Evolutionary conservation across 2,113 vertebrate species (phyloP).

Genomic region (Otolemur garnettii): DNA sequence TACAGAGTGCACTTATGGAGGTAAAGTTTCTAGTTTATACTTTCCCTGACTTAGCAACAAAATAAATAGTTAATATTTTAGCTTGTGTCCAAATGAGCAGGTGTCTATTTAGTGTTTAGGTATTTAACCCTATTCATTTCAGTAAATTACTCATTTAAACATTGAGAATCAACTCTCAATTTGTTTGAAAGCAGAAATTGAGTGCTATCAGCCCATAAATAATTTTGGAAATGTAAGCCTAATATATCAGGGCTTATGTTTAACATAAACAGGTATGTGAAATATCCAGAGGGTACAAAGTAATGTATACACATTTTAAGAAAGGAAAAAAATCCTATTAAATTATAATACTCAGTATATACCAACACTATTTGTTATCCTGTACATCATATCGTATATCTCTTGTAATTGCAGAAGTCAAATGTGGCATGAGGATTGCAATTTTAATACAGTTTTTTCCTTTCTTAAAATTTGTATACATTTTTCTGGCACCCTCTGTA

Average conservation of each 20-base stretch:
- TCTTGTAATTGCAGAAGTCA: too few relatives aligned
- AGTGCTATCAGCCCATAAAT: neutral
- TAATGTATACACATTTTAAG: too few relatives aligned
- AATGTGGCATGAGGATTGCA: too few relatives aligned
- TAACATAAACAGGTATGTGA: neutral
- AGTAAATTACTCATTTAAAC: constrained; percentile 42
- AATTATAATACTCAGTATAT: too few relatives aligned
- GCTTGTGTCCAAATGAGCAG: constrained; percentile 29
- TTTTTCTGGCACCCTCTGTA: neutral
- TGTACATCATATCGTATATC: too few relatives aligned
- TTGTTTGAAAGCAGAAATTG: constrained; percentile 33
- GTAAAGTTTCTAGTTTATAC: constrained; percentile 11
- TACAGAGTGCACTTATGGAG: neutral
- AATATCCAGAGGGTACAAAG: neutral
- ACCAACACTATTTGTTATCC: too few relatives aligned
- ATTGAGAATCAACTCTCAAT: neutral
- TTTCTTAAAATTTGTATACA: too few relatives aligned
- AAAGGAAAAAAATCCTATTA: too few relatives aligned
- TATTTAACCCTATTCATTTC: neutral
- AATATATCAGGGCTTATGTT: neutral
- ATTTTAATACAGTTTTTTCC: too few relatives aligned
- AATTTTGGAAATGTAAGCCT: constrained; percentile 28
- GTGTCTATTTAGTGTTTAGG: neutral
- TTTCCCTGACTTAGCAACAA: neutral
- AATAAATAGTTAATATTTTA: neutral